Evolutionary conservation across 1,140 invertebrate species (phyloP), one percentile per base, ranked within the genome.

Genomic region (Neoseiulus cucumeris): DNA sequence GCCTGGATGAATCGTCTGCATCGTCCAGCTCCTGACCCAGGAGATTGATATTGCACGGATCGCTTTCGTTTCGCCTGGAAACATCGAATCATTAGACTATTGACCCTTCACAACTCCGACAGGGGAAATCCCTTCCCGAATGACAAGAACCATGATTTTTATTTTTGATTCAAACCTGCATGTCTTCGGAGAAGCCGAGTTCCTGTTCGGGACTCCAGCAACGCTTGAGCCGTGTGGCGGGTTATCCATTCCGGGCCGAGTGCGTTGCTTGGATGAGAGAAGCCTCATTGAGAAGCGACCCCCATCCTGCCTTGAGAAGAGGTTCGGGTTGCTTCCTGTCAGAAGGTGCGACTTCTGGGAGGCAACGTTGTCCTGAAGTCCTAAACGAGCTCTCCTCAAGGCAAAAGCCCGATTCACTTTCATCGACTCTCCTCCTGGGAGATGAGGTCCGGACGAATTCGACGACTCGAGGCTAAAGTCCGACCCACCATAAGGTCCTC

Each of bases 291-390:
- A 70, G 41, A 70, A 71, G 59, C 70, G 39, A 25, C 70, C 70
- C 17, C 70, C 70, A 67, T 71, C 70, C 14, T 64, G 65, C n/a
- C 69, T 81, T 12, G 81, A 80, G 2, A 80, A 82, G 14, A 83
- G 72, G 7, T 80, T 82, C 28, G 82, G 83, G 71, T 83, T 83
- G 69, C 82, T 83, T 30, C 81, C 73, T 0, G 69, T 65, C 51
- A 59, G 51, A 59, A 59, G 51, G 51, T 59, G 51, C 14, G 65
- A 39, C 42, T 69, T 66, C 28, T 66, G 65, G 12, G 67, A 66
- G n/a, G 66, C 65, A 7, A 64, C 64, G 64, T 29, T 69, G n/a
- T 70, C 66, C 65, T 74, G 71, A 44, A 72, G 68, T 42, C 74
- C 72, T n/a, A 75, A 69, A 41, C 74, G 67, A 28, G 76, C 76